A percentile compares a stretch with the other conserved stretches of the same genome.
These are phyloP conservation scores for Pseudotriccus pelzelni DNA, from an alignment of 2,797 vertebrate genomes.

Conservation along the genomic window DNA sequence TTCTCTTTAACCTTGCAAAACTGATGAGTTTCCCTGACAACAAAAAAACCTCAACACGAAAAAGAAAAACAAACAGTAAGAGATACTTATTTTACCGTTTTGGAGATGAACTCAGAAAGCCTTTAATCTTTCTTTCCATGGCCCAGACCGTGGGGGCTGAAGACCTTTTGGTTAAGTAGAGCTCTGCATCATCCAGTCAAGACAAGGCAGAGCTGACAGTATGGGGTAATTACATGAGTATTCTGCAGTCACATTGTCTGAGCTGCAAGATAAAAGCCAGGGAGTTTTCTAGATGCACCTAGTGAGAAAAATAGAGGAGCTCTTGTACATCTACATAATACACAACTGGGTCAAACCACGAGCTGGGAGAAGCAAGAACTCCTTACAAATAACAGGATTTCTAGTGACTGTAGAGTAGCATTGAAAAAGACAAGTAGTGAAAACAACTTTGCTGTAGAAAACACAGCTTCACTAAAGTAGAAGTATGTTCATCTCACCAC, in stretches of 20 bases:
- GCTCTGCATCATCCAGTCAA: not conserved
- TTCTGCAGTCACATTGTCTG: not conserved
- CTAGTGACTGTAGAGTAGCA: not conserved
- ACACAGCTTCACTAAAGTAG: not conserved
- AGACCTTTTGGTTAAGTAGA: not conserved
- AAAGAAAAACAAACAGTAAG: not conserved
- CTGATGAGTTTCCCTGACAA: not conserved
- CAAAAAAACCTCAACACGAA: not conserved
- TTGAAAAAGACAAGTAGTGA: not conserved
- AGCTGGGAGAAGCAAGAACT: not conserved
- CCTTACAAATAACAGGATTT: not conserved
- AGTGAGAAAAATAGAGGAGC: not conserved
- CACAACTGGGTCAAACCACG: not conserved
- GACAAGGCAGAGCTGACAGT: accelerated
- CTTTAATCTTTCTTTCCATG: not conserved
- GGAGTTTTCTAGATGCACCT: not conserved
- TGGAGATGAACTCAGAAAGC: not conserved
- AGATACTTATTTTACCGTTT: not conserved
- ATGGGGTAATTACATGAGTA: not conserved
- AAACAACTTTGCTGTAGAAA: not conserved
- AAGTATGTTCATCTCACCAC: not conserved
- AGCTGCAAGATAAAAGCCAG: not conserved
- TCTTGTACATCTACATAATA: not conserved
- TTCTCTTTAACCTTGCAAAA: not conserved
- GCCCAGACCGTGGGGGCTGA: not conserved